Percentiles rank a stretch among this genome's conserved stretches.
Evolutionary conservation across 1,140 invertebrate genomes (phyloP).

Genomic region (Lasioglossum albipes): DNA sequence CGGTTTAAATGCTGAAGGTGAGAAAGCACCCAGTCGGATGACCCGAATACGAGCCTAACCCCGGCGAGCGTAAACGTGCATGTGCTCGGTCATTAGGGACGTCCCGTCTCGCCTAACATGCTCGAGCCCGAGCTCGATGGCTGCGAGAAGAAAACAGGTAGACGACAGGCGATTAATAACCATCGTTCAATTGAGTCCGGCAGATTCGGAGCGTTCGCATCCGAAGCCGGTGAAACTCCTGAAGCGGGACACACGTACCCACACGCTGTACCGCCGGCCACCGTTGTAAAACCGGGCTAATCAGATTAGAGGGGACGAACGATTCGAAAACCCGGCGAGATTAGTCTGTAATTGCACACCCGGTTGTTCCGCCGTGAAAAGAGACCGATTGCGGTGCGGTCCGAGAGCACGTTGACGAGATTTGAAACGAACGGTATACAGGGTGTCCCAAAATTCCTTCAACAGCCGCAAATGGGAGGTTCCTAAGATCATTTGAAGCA

Average conservation of each 20-base stretch:
- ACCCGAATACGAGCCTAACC: constrained; percentile 56
- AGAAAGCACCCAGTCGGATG: constrained; percentile 49
- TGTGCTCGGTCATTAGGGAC: constrained; percentile 26
- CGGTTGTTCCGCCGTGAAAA: background rate
- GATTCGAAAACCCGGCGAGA: constrained; percentile 34
- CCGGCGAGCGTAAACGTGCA: background rate
- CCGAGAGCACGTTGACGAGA: background rate
- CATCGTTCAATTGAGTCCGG: constrained; percentile 5
- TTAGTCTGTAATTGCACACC: constrained; percentile 27
- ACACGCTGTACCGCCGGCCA: too few relatives aligned
- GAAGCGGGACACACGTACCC: background rate
- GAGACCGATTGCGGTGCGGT: constrained; percentile 8
- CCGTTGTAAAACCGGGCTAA: constrained; percentile 10
- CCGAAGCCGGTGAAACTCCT: background rate
- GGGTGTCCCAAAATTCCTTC: too few relatives aligned
- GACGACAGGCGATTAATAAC: constrained; percentile 33
- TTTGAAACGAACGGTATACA: background rate
- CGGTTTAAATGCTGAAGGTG: background rate
- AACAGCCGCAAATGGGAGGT: too few relatives aligned
- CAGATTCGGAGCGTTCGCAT: background rate
- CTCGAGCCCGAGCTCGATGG: background rate
- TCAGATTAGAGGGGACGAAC: constrained; percentile 31
- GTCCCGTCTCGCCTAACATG: constrained; percentile 8
- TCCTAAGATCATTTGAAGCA: too few relatives aligned
- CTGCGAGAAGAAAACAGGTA: constrained; percentile 9